Evolutionary conservation across 2,888 invertebrate species (phyloP), one percentile per base, ranked within the genome.

Genomic region (Coenonympha glycerion): DNA sequence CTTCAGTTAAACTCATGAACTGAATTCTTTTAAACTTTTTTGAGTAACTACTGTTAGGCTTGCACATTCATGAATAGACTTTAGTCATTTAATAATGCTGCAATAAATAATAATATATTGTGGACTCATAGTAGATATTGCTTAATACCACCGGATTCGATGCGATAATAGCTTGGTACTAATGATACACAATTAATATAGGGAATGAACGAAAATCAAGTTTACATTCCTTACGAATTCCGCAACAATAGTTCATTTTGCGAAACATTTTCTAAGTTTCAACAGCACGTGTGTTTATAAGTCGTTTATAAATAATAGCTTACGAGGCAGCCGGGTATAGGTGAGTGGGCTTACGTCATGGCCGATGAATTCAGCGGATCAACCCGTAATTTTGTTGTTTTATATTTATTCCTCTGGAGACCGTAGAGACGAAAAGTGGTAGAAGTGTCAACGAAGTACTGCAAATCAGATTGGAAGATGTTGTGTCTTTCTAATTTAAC

Each of bases 291-390:
- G 63, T 54, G 58, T 59, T 22, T 62, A 63, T n/a, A n/a, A n/a
- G n/a, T 64, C 61, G 58, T 58, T 28, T 61, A 64, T 64, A 61
- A 67, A 67, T 66, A 68, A 66, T 60, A 59, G 53, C 53, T 56
- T 56, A 53, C 49, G 52, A 57, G 56, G 57, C 47, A 51, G 58
- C 36, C 41, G 48, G 37, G 28, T 37, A 19, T 44, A 36, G 30
- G 56, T 58, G 19, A 58, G 39, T 8, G 57, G 52, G 52, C 58
- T 79, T 71, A 76, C 78, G 73, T 75, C 76, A 76, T 58, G 57
- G 47, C 26, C 56, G 58, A 65, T 62, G 62, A 67, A 65, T 73
- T 61, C 69, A 63, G 59, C 64, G 56, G 59, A 66, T 66, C 61
- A 68, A 71, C 66, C 63, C 65, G 65, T 72, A 65, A 65, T 61